These are phyloP conservation scores for Tetragonula clypearis DNA, from an alignment of 1,140 invertebrate genomes.

Conservation along the genomic window DNA sequence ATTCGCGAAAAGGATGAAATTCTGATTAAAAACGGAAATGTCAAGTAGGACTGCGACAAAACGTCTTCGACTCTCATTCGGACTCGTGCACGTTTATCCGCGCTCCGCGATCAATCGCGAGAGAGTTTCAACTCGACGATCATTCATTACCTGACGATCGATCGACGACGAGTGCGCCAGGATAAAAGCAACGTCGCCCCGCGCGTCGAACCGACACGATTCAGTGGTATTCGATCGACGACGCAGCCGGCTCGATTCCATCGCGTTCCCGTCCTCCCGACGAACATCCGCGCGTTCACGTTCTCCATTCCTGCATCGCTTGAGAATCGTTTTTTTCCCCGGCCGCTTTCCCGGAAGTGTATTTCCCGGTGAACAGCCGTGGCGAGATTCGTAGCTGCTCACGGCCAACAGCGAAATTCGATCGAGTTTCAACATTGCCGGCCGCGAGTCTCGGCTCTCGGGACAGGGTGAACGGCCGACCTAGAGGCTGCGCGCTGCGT, in stretches of 20 bases:
- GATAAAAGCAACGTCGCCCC: slow-evolving; percentile 3
- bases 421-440: slow-evolving; percentile 63
- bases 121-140: neutral
- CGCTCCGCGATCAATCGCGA: neutral
- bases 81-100: slow-evolving; percentile 10
- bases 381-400: slow-evolving; percentile 3
- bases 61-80: slow-evolving; percentile 18
- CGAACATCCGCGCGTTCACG: neutral
- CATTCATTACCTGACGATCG: neutral
- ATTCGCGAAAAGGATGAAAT: no score
- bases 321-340: neutral
- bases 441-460: slow-evolving; percentile 53
- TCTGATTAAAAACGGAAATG: neutral
- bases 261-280: neutral
- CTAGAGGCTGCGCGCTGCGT: slow-evolving; percentile 79
- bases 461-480: slow-evolving; percentile 81
- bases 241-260: neutral
- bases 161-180: neutral
- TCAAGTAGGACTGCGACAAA: neutral
- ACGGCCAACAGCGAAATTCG: slow-evolving; percentile 57
- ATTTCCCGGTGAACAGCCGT: slow-evolving; percentile 27
- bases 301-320: neutral
- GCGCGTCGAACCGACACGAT: slow-evolving; percentile 23
- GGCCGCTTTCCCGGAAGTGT: slow-evolving; percentile 29
- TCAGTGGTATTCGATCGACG: slow-evolving; percentile 18